phyloP scores from a whole-genome alignment of 2,113 vertebrate species.

The Emydocephalus ijimae region DNA sequence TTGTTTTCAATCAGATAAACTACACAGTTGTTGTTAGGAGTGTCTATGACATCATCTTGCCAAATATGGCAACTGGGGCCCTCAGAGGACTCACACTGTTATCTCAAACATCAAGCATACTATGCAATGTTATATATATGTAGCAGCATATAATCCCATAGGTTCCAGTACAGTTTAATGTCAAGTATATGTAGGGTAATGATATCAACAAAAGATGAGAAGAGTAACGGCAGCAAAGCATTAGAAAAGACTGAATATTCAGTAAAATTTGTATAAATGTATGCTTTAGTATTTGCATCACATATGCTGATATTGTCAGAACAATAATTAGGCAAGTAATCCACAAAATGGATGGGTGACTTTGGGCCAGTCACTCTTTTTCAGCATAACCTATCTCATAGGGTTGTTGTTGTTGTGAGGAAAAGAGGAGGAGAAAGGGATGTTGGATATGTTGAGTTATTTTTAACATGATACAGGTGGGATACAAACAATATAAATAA shows the following conservation, averaged over 20 bases:
- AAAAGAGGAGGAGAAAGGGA: neutral
- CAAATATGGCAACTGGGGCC: neutral
- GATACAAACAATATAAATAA: neutral
- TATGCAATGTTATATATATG: too few relatives aligned
- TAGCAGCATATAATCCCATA: neutral
- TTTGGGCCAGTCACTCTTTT: neutral
- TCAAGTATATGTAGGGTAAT: neutral
- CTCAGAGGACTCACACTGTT: neutral
- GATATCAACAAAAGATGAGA: neutral
- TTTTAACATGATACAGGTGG: neutral
- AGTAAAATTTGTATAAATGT: neutral
- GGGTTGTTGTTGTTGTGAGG: neutral
- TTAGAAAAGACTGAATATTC: neutral
- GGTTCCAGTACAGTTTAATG: neutral
- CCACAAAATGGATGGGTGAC: neutral
- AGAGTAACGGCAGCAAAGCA: neutral
- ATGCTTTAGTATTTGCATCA: neutral
- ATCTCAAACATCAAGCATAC: neutral
- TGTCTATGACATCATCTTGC: neutral
- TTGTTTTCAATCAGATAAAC: neutral
- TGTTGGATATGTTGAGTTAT: neutral
- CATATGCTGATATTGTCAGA: neutral
- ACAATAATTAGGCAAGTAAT: neutral
- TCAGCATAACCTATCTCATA: neutral
- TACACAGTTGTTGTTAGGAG: neutral